These are phyloP conservation scores for Mesorhabditis belari DNA, from an alignment of 2,888 invertebrate genomes.

Conservation along the genomic window DNA sequence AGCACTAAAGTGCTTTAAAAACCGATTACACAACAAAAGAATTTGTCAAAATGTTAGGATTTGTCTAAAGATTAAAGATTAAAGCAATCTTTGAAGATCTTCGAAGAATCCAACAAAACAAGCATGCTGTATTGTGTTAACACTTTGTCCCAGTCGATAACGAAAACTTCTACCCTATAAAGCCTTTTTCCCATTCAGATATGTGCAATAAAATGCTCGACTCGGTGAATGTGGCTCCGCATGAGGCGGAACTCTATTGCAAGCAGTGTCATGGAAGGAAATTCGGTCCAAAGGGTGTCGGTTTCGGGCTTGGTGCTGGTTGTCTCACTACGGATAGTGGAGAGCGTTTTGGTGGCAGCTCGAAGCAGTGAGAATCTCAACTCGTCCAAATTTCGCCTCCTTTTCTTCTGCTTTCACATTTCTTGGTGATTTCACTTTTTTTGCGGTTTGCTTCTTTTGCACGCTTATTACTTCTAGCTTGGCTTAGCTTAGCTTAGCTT, in stretches of 20 bases:
- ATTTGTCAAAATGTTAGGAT: too few relatives aligned
- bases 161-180: too few relatives aligned
- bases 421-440: not conserved
- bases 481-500: not conserved
- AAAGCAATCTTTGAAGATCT: too few relatives aligned
- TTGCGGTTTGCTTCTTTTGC: not conserved
- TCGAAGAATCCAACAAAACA: too few relatives aligned
- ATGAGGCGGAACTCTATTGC: constrained; percentile 85
- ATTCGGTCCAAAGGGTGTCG: constrained; percentile 92
- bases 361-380: constrained; percentile 14
- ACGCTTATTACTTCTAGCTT: not conserved
- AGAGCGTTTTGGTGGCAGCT: constrained; percentile 67
- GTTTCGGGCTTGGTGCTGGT: constrained; percentile 95
- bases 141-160: too few relatives aligned
- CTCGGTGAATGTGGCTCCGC: constrained; percentile 89
- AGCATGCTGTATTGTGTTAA: too few relatives aligned
- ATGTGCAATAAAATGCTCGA: constrained; percentile 89
- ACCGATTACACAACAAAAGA: too few relatives aligned
- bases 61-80: too few relatives aligned
- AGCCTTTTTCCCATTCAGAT: constrained; percentile 52
- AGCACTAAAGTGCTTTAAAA: too few relatives aligned
- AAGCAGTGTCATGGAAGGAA: constrained; percentile 91
- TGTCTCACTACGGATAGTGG: constrained; percentile 92
- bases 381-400: too few relatives aligned
- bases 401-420: not conserved